Evolutionary conservation across 2,888 invertebrate genomes (phyloP).

Genomic region (Nomada fabriciana): DNA sequence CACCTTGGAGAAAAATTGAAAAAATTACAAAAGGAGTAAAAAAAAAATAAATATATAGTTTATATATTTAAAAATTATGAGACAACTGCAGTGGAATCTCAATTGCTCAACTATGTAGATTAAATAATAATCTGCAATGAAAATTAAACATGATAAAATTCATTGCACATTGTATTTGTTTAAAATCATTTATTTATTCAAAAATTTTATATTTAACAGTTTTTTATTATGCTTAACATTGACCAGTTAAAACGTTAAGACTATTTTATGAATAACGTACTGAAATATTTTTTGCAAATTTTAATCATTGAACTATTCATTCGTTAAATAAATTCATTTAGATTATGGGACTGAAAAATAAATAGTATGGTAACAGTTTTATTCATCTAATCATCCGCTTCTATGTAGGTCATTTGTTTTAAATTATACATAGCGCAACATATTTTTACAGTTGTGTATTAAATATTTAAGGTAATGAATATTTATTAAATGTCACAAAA

Average conservation of each 20-base stretch:
- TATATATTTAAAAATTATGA: background rate
- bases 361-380: background rate
- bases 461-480: constrained; percentile 1
- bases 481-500: background rate
- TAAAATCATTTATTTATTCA: constrained; percentile 24
- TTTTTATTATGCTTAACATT: background rate
- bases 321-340: background rate
- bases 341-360: background rate
- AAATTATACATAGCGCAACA: too few species aligned
- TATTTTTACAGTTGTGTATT: background rate
- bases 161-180: constrained; percentile 19
- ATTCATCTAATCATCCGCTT: background rate
- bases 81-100: constrained; percentile 6
- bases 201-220: constrained; percentile 1
- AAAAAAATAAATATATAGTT: constrained; percentile 11
- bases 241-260: too few species aligned
- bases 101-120: too few species aligned
- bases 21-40: constrained; percentile 41
- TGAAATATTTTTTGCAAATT: background rate
- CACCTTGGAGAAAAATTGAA: constrained; percentile 70
- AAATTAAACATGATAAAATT: too few species aligned
- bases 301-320: constrained; percentile 1
- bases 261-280: background rate
- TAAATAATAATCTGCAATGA: too few species aligned
- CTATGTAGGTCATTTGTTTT: too few species aligned